Percentiles rank a stretch among this genome's conserved stretches.
phyloP scores from a whole-genome alignment of 2,113 vertebrate genomes.

The rat (Rattus norvegicus) region GRCr8 NC_086037.1:64511001-64511500 shows the following conservation, averaged over 20 bases:
- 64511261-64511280: neutral
- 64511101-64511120: neutral
- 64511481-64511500: neutral
- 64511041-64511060: neutral
- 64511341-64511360: neutral
- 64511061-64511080: constrained; percentile 10
- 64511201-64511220: neutral
- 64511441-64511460: neutral
- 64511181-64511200: neutral
- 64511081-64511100: neutral
- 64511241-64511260: neutral
- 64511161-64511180: no score
- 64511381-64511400: neutral
- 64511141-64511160: neutral
- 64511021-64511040: neutral
- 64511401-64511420: neutral
- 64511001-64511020: constrained; percentile 1
- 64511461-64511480: neutral
- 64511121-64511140: neutral
- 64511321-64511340: neutral
- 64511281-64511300: neutral
- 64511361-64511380: neutral
- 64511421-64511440: neutral
- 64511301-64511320: neutral
- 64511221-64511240: neutral